phyloP scores from a whole-genome alignment of 2,888 invertebrate species.

The Odontocerum albicorne region DNA sequence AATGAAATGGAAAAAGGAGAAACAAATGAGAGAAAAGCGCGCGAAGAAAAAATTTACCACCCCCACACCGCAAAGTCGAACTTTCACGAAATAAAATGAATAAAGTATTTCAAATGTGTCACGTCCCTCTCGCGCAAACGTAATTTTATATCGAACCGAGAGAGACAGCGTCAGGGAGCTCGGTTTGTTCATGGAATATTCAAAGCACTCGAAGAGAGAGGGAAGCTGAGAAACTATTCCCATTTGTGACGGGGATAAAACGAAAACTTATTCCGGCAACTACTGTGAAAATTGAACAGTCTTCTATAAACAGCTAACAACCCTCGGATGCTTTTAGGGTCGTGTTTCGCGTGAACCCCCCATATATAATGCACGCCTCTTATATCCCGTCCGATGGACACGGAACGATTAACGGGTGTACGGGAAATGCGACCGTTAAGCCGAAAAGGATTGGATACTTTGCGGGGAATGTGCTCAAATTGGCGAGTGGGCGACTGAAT shows the following conservation, averaged over 20 bases:
- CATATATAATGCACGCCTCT: too few species aligned
- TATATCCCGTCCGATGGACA: not conserved
- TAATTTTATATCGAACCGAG: not conserved
- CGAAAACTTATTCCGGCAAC: conserved; percentile 22
- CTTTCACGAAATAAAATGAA: conserved; percentile 13
- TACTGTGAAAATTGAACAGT: conserved; percentile 10
- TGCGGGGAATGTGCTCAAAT: not conserved
- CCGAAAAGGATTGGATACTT: not conserved
- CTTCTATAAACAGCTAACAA: not conserved
- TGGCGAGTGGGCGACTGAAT: conserved; percentile 6
- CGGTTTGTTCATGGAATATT: conserved; percentile 23
- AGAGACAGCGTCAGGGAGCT: not conserved
- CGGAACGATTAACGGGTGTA: not conserved
- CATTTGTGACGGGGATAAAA: conserved; percentile 31
- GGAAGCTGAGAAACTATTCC: conserved; percentile 26
- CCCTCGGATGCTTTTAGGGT: not conserved
- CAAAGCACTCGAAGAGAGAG: conserved; percentile 28
- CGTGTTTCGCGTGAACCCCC: not conserved
- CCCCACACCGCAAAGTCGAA: conserved; percentile 14
- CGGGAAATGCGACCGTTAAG: not conserved
- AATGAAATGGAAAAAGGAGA: conserved; percentile 5
- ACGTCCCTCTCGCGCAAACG: conserved; percentile 1
- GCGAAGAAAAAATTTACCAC: conserved; percentile 18
- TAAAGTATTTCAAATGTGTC: not conserved
- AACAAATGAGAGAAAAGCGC: not conserved